Evolutionary conservation across 2,888 invertebrate species (phyloP).

Genomic region (Enoplolaimus lenunculus): DNA sequence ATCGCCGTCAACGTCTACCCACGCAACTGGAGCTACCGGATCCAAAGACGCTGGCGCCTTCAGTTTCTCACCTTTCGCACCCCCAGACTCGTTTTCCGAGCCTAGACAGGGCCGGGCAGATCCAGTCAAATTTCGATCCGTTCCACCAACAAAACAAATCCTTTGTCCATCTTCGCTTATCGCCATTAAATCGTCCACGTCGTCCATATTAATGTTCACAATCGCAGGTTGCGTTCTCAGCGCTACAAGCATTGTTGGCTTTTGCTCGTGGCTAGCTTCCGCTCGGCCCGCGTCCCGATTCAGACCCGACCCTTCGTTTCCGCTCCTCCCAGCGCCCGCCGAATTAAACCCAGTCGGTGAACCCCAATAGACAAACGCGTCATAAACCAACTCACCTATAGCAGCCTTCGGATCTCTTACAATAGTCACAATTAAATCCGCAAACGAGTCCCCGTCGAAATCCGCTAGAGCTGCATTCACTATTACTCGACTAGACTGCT

Average conservation of each 20-base stretch:
- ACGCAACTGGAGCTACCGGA: background rate
- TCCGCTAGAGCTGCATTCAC: slow-evolving; percentile 16
- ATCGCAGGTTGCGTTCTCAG: background rate
- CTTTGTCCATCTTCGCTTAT: background rate
- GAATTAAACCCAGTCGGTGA: background rate
- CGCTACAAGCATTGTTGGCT: background rate
- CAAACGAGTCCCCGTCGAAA: slow-evolving; percentile 22
- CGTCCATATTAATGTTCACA: slow-evolving; percentile 11
- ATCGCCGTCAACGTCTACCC: slow-evolving; percentile 7
- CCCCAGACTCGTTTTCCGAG: background rate
- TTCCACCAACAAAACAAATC: background rate
- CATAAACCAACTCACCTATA: background rate
- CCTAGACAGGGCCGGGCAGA: background rate
- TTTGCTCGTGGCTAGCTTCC: background rate
- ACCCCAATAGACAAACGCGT: background rate
- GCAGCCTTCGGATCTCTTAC: background rate
- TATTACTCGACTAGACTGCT: background rate
- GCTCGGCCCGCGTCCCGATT: too few species aligned
- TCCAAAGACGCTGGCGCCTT: background rate
- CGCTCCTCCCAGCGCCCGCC: background rate
- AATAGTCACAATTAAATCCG: slow-evolving; percentile 15
- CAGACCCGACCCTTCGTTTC: too few species aligned
- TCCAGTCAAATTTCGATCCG: background rate
- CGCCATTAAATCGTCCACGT: background rate
- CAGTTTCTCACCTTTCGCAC: background rate